A percentile compares a stretch with the other conserved stretches of the same genome.
Evolutionary conservation across 2,888 invertebrate genomes (phyloP).

Genomic region (Leucozona laternaria): DNA sequence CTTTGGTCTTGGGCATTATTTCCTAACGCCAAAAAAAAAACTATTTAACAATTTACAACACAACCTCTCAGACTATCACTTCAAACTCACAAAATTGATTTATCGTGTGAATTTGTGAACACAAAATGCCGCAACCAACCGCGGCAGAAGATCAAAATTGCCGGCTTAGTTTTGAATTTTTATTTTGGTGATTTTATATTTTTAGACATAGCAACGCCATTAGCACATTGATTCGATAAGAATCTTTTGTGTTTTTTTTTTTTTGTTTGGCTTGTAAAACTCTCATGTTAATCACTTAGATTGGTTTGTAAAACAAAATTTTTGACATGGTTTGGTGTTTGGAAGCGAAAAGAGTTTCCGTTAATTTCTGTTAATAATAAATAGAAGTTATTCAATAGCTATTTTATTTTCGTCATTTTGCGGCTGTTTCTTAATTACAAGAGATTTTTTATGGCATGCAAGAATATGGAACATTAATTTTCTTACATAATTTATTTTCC

Average conservation of each 20-base stretch:
- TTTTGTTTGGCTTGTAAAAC: background rate
- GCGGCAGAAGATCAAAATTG: background rate
- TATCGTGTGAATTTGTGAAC: constrained; percentile 38
- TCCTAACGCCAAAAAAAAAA: background rate
- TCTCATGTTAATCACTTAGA: constrained; percentile 7
- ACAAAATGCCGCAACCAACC: constrained; percentile 15
- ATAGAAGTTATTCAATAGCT: background rate
- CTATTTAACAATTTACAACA: background rate
- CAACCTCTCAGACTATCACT: background rate
- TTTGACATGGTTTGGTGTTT: background rate
- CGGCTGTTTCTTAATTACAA: background rate
- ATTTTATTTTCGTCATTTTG: background rate
- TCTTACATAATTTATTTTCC: background rate
- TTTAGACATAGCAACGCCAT: constrained; percentile 20
- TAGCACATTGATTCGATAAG: constrained; percentile 34
- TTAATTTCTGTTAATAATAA: background rate
- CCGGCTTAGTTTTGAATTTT: background rate
- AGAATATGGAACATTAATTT: constrained; percentile 10
- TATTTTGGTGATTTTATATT: background rate
- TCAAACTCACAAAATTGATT: constrained; percentile 38
- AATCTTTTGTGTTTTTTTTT: background rate
- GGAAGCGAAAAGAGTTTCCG: background rate
- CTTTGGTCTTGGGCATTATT: too few species aligned
- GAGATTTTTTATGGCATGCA: background rate
- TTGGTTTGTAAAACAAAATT: constrained; percentile 1